Percentiles rank a stretch among this genome's conserved stretches.
phyloP scores from a whole-genome alignment of 2,113 vertebrate species.

The cattle (Bos taurus) region DNA sequence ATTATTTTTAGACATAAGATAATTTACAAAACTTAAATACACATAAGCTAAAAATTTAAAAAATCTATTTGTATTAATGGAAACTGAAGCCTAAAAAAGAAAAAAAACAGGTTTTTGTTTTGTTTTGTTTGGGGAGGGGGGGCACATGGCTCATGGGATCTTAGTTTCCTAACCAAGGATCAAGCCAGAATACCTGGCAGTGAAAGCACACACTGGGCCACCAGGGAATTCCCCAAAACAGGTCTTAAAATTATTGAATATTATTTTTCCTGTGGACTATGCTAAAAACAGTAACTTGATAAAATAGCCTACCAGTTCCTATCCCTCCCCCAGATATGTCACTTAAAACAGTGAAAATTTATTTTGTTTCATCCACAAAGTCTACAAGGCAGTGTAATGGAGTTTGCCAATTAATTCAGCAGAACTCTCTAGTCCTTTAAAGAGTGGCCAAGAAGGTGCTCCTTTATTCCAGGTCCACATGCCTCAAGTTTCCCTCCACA shows the following conservation, averaged over 20 bases:
- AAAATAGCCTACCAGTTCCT: not conserved
- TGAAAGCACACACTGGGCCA: not conserved
- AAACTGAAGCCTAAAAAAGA: not conserved
- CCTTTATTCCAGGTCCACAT: not conserved
- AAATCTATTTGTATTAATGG: not conserved
- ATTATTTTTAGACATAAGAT: not conserved
- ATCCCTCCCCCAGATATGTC: not conserved
- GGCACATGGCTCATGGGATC: not conserved
- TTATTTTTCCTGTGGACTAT: not conserved
- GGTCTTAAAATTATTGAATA: not conserved
- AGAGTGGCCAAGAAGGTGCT: not conserved
- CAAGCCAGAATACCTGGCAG: not conserved
- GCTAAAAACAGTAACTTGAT: not conserved
- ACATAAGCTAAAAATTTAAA: not conserved
- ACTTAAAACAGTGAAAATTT: not conserved
- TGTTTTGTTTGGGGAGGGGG: rapidly evolving
- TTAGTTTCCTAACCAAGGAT: not conserved
- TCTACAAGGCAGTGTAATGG: not conserved
- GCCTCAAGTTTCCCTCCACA: too few species aligned
- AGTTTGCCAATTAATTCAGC: not conserved
- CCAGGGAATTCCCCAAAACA: not conserved
- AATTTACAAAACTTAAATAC: not conserved
- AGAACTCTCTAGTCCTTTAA: not conserved
- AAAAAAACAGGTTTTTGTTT: not conserved
- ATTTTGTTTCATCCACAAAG: not conserved